Evolutionary conservation across 2,888 invertebrate genomes (phyloP), one percentile per base, ranked within the genome.

Genomic region (Eurois occulta): DNA sequence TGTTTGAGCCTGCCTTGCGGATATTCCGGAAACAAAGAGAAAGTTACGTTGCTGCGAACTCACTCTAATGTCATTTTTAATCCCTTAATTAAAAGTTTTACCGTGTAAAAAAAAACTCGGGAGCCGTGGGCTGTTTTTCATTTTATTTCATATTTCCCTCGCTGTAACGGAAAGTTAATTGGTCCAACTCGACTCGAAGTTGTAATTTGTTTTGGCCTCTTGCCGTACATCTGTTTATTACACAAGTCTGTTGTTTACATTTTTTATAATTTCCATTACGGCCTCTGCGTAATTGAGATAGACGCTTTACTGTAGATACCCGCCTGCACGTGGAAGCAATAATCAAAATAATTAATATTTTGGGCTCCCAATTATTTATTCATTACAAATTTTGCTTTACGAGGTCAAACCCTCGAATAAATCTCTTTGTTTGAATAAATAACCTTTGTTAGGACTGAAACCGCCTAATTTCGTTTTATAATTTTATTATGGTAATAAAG

Each of bases 71-170:
- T 95, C 96, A 96, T 95, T 96, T 96, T 96, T 96, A 95, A 96
- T 95, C 95, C 96, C 95, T 95, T 96, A 96, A 96, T 96, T 96
- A 96, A 96, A 96, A 96, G 95, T 96, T 96, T 93, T 89, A 84
- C 92, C 87, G 91, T 92, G 93, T 92, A 95, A 95, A 94, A 79
- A 79, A 80, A 92, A 95, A 94, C 91, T 90, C 91, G 81, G 87
- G 89, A 90, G 92, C 94, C 93, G 92, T 92, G 90, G 93, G 95
- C 94, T 94, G 94, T 95, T 95, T 95, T 95, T 94, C 95, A 94
- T 96, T 96, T 96, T 95, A 95, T 95, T 96, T 93, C 95, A 96
- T 96, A 96, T 96, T 96, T 95, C 92, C 94, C 93, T 90, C 92
- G 94, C 92, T 94, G 95, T 96, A 96, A 95, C 96, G 94, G 95